Evolutionary conservation across 2,113 vertebrate species (phyloP).

Genomic region (Seriola quinqueradiata): DNA sequence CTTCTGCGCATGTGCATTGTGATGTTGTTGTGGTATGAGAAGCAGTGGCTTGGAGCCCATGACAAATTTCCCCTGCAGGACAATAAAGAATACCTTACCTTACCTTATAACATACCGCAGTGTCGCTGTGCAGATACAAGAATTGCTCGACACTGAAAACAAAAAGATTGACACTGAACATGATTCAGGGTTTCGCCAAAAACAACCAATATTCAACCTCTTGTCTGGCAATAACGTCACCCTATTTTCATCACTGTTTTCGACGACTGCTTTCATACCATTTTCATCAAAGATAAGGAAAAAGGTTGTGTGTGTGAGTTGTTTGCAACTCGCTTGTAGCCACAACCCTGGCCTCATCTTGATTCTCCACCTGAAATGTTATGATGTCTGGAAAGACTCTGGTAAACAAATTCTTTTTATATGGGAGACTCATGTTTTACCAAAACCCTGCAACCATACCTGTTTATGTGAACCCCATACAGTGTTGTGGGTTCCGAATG

Average conservation of each 20-base stretch:
- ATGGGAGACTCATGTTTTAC: neutral
- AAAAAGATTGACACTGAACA: neutral
- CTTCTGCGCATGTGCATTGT: no score
- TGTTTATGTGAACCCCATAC: neutral
- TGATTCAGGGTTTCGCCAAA: neutral
- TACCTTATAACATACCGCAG: neutral
- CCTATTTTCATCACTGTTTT: neutral
- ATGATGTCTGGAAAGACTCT: neutral
- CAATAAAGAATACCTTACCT: no score
- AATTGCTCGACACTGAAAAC: neutral
- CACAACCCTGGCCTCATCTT: neutral
- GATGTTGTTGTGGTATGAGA: no score
- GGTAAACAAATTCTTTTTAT: neutral
- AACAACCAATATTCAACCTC: neutral
- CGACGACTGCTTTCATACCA: neutral
- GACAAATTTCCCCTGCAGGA: no score
- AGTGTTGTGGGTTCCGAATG: neutral
- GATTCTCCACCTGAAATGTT: neutral
- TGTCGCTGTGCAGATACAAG: no score
- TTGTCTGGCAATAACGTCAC: neutral
- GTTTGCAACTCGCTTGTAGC: no score
- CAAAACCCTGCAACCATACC: neutral
- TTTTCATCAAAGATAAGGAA: neutral
- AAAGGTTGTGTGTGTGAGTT: no score
- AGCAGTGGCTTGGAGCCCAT: no score